These are phyloP conservation scores for Alcis repandata DNA, from an alignment of 2,888 invertebrate genomes.

Conservation along the genomic window DNA sequence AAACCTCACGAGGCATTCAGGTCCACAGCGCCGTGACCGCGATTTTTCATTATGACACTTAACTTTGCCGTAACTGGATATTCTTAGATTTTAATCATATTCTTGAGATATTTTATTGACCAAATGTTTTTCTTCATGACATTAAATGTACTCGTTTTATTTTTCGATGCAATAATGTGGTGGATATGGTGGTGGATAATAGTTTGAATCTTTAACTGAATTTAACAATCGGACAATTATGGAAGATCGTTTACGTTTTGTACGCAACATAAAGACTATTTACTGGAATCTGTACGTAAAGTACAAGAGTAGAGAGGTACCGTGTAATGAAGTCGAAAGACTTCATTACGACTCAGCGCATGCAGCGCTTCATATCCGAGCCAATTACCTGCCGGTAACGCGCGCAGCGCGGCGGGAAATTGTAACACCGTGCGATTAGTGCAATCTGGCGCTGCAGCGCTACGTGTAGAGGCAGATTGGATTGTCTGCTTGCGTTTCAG, in stretches of 20 bases:
- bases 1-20: slow-evolving; percentile 31
- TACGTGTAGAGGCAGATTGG: background rate
- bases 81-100: background rate
- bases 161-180: no score
- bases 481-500: slow-evolving; percentile 1
- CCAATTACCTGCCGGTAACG: slow-evolving; percentile 61
- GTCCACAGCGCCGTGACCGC: background rate
- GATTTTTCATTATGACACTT: background rate
- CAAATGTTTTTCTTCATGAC: no score
- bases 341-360: slow-evolving; percentile 47
- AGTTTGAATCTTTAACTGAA: no score
- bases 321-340: no score
- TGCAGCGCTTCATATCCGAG: slow-evolving; percentile 57
- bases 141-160: no score
- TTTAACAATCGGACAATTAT: no score
- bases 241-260: no score
- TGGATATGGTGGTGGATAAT: no score
- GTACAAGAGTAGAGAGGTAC: no score
- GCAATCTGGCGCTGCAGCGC: slow-evolving; percentile 44
- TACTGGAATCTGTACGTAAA: no score
- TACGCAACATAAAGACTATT: no score
- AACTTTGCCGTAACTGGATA: background rate
- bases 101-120: no score
- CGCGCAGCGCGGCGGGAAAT: slow-evolving; percentile 57
- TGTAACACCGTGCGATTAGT: slow-evolving; percentile 57